Evolutionary conservation across 2,113 vertebrate genomes (phyloP).

Genomic region (Phainopepla nitens): DNA sequence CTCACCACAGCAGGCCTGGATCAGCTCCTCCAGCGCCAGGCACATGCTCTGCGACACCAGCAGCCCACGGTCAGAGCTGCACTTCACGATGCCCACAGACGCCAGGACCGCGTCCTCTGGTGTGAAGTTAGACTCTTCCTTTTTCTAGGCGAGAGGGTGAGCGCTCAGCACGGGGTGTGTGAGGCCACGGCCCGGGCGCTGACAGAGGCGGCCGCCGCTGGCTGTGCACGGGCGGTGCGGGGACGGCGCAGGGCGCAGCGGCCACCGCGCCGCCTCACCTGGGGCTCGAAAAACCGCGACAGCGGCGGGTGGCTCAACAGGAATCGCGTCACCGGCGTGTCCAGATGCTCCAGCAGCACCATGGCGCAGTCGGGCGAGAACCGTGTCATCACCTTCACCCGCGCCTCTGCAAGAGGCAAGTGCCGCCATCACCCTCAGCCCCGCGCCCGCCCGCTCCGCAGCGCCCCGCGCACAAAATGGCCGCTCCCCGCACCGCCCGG

Average conservation of each 20-base stretch:
- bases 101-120: constrained; percentile 65
- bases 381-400: constrained; percentile 70
- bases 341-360: constrained; percentile 83
- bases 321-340: constrained; percentile 78
- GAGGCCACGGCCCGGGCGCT: background rate
- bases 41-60: constrained; percentile 67
- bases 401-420: constrained; percentile 69
- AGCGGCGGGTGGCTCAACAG: constrained; percentile 76
- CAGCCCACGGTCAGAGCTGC: constrained; percentile 59
- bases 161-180: fast-evolving
- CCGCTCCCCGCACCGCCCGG: background rate
- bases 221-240: fast-evolving
- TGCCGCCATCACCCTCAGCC: background rate
- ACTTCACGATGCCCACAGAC: constrained; percentile 76
- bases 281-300: constrained; percentile 72
- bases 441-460: background rate
- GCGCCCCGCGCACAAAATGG: constrained; percentile 1
- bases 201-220: background rate
- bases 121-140: background rate
- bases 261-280: constrained; percentile 22
- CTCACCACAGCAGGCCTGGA: constrained; percentile 82
- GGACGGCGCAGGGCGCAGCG: background rate
- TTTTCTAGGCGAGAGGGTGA: background rate
- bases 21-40: constrained; percentile 72
- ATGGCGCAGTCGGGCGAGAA: constrained; percentile 76